Conservation (phyloP, 2,113 vertebrate species). For the Alosa alosa region DNA sequence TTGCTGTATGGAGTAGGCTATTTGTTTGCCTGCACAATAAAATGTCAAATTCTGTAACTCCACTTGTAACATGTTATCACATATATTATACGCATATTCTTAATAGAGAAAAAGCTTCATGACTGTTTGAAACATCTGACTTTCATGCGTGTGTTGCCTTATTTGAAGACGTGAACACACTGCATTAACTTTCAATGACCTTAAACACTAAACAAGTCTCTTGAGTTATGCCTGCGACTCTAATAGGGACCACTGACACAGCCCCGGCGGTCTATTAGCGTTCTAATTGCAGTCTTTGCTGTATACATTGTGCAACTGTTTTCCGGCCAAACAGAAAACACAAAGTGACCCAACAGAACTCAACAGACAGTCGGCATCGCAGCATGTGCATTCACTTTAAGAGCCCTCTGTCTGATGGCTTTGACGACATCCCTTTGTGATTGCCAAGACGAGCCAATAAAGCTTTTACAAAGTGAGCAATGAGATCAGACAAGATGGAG, state of each 20-base stretch:
- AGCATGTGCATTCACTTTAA: neutral
- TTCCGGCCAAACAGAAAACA: too few relatives aligned
- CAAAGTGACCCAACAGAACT: too few relatives aligned
- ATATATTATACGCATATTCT: neutral
- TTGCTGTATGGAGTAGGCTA: neutral
- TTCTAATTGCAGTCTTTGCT: too few relatives aligned
- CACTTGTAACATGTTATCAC: neutral
- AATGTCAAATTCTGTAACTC: neutral
- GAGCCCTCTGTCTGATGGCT: slow-evolving; percentile 32
- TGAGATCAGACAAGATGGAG: slow-evolving; percentile 70
- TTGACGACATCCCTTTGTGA: slow-evolving; percentile 54
- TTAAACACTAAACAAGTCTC: neutral
- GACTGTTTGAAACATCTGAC: neutral
- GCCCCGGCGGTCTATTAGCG: too few relatives aligned
- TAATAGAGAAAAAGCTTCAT: neutral
- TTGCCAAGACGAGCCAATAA: slow-evolving; percentile 64
- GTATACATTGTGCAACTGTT: too few relatives aligned
- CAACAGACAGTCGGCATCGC: too few relatives aligned
- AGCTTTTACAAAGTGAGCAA: slow-evolving; percentile 59
- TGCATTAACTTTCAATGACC: slow-evolving; percentile 9
- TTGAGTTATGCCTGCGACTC: slow-evolving; percentile 8
- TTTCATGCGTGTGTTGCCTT: neutral
- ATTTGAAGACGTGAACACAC: neutral
- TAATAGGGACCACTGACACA: too few relatives aligned
- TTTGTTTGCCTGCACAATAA: neutral